Evolutionary conservation across 2,797 vertebrate genomes (phyloP), one percentile per base, ranked within the genome.

Genomic region (Gymnodraco acuticeps): DNA sequence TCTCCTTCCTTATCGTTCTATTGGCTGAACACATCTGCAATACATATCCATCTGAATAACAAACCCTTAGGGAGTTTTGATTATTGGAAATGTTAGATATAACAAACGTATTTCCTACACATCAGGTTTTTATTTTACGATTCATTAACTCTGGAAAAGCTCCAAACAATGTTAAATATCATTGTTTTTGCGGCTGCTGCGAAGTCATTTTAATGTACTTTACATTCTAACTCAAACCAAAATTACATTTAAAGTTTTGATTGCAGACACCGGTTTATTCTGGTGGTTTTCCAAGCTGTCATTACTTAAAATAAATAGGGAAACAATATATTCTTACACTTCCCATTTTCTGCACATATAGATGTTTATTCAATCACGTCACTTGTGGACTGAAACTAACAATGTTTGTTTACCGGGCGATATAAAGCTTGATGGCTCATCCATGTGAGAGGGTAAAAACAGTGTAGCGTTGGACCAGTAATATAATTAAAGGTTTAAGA

Each of bases 281-380:
- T 48, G 23, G 41, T 45, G 17, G 1, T 23, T 54, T 68, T 17
- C 47, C 59, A 55, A 31, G 16, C 5, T 20, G 65, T 74, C 33
- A 77, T 74, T 31, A 23, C 13, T 38, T 63, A 20, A 50, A 53
- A 76, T 75, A 70, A 64, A 78, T 5, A 64, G 13, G 23, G 61
- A 69, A 68, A 56, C 41, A 6, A 42, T 45, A 13, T 19, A 9
- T 62, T 54, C 77, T 10, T 27, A 11, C 17, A 45, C 41, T 0
- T 3, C 2, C 41, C 11, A 51, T 23, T 48, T 64, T 81, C 20
- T 1, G 1, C 20, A 3, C 41, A 59, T 31, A 70, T 42, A 31
- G 46, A 66, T 82, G 64, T 89, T 87, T 81, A 78, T 65, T 83
- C 45, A 58, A 20, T 38, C 60, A 41, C 31, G 53, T 88, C 67